Percentiles rank a stretch among this genome's conserved stretches.
Conservation (phyloP, 2,888 invertebrate species). For the Luffia ferchaultella region DNA sequence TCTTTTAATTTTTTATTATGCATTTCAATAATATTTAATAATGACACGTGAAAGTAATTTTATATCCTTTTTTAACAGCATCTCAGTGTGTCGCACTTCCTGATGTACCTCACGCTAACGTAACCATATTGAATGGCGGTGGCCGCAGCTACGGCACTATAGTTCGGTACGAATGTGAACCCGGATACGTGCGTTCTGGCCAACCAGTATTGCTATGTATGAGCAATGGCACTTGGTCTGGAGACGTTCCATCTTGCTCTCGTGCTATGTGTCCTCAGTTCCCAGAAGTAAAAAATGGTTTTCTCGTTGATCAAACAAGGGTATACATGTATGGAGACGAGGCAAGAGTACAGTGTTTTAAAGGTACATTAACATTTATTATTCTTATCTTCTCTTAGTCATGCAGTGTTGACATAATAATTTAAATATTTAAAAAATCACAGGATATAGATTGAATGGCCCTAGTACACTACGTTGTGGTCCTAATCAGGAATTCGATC, state of each 20-base stretch:
- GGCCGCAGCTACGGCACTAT: constrained; percentile 94
- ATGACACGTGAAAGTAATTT: too few species aligned
- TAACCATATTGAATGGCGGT: constrained; percentile 87
- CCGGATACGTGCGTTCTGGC: constrained; percentile 87
- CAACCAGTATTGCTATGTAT: constrained; percentile 92
- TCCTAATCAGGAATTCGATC: constrained; percentile 82
- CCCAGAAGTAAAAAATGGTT: constrained; percentile 87
- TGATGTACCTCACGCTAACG: constrained; percentile 88
- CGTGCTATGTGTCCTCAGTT: constrained; percentile 77
- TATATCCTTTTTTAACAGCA: constrained; percentile 55
- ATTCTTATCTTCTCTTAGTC: background rate
- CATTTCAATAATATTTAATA: too few species aligned
- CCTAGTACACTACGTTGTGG: constrained; percentile 87
- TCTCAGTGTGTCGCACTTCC: constrained; percentile 89
- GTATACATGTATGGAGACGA: constrained; percentile 89
- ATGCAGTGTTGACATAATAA: background rate
- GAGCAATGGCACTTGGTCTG: constrained; percentile 97
- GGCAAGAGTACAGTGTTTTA: constrained; percentile 89
- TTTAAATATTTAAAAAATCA: background rate
- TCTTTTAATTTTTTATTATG: constrained; percentile 1
- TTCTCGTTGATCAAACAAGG: constrained; percentile 79
- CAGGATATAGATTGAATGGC: constrained; percentile 85
- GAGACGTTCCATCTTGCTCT: constrained; percentile 86
- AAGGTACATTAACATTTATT: constrained; percentile 41
- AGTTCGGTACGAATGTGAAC: constrained; percentile 90